Evolutionary conservation across 1,140 invertebrate genomes (phyloP).

Genomic region (Papilio machaon): DNA sequence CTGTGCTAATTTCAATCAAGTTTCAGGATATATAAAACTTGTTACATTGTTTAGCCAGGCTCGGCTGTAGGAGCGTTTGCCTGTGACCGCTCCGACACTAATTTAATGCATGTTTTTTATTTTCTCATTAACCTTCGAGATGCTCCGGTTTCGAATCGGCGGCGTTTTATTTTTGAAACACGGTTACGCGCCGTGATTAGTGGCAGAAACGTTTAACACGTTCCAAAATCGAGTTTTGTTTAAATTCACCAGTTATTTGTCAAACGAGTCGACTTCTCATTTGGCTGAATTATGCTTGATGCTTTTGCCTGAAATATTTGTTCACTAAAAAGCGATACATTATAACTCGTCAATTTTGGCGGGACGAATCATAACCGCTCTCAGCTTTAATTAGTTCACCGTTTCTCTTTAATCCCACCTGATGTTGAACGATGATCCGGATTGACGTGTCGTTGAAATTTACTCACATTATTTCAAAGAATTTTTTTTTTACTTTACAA

Average conservation of each 20-base stretch:
- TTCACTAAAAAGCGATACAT: slow-evolving; percentile 9
- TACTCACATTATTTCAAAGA: slow-evolving; percentile 23
- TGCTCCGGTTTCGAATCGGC: slow-evolving; percentile 78
- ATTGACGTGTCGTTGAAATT: neutral
- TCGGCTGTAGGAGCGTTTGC: slow-evolving; percentile 42
- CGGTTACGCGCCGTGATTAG: slow-evolving; percentile 73
- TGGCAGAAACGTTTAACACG: slow-evolving; percentile 59
- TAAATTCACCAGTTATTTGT: slow-evolving; percentile 54
- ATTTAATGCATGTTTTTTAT: slow-evolving; percentile 78
- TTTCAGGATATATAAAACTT: slow-evolving; percentile 2
- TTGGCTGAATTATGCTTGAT: neutral
- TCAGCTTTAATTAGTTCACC: slow-evolving; percentile 11
- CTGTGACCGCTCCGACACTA: slow-evolving; percentile 62
- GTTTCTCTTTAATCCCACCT: slow-evolving; percentile 29
- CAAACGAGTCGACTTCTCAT: slow-evolving; percentile 37
- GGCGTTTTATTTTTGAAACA: slow-evolving; percentile 80
- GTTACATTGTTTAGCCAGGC: neutral
- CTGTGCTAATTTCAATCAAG: slow-evolving; percentile 24
- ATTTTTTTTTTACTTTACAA: slow-evolving; percentile 12
- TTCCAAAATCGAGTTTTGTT: slow-evolving; percentile 51
- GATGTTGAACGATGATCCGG: slow-evolving; percentile 24
- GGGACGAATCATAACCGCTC: slow-evolving; percentile 18
- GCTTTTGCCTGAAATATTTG: neutral
- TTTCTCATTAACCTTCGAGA: slow-evolving; percentile 80
- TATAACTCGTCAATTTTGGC: slow-evolving; percentile 34